Evolutionary conservation across 2,113 vertebrate species (phyloP).

Genomic region (Elephantulus edwardii): DNA sequence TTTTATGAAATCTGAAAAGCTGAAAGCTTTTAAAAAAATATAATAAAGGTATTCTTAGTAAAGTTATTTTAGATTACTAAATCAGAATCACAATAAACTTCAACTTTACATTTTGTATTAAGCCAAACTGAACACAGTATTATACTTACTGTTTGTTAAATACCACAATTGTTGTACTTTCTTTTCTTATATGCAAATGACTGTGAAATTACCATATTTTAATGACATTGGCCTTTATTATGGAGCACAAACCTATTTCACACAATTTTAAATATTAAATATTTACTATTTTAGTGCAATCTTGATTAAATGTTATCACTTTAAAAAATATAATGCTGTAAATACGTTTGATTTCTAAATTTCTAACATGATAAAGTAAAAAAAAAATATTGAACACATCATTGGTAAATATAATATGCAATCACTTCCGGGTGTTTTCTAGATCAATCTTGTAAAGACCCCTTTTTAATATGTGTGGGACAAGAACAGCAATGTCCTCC

Average conservation of each 20-base stretch:
- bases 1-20: too few species aligned
- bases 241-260: accelerated
- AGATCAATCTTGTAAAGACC: background rate
- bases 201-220: background rate
- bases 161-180: too few species aligned
- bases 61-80: too few species aligned
- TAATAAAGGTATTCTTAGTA: too few species aligned
- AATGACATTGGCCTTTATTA: accelerated
- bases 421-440: background rate
- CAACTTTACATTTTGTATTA: too few species aligned
- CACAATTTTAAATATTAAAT: background rate
- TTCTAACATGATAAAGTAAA: slow-evolving; percentile 69
- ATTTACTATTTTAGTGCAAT: slow-evolving; percentile 50
- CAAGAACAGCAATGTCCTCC: slow-evolving; percentile 1
- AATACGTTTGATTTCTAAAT: slow-evolving; percentile 48
- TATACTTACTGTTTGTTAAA: too few species aligned
- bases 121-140: too few species aligned
- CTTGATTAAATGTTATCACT: slow-evolving; percentile 19
- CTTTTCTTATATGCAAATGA: background rate
- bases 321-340: slow-evolving; percentile 64
- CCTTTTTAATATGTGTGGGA: background rate
- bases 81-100: accelerated
- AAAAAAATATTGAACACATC: accelerated
- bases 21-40: accelerated
- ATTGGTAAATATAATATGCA: background rate